Evolutionary conservation across 2,797 vertebrate genomes (phyloP), one percentile per base, ranked within the genome.

Genomic region (Phyllotis vaccarum): DNA sequence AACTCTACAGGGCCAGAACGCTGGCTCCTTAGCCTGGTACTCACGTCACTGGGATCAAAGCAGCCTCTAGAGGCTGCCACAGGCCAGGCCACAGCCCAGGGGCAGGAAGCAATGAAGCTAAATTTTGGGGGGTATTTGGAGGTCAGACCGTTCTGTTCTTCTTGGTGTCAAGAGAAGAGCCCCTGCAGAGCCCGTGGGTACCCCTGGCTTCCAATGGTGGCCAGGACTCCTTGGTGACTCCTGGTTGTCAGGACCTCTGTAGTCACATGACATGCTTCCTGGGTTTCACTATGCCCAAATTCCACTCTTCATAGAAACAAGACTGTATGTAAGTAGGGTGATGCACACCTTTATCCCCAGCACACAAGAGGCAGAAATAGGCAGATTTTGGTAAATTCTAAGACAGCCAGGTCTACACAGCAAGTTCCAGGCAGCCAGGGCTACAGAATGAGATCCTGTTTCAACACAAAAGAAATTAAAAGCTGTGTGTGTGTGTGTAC

Each of bases 51-150:
- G 56, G 54, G 7, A 76, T 82, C 31, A 79, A 24, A 66, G 94
- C 54, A 0, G 8, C 21, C 22, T 74, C 80, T n/a, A 0, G 34
- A n/a, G 86, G 40, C 54, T 11, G 64, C 37, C 1, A 0, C n/a
- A 40, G 34, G 43, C 5, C n/a, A 64, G 0, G 0, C 17, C 60
- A n/a, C 62, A 8, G 7, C 5, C 46, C 11, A n/a, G n/a, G 0
- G 3, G 17, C 85, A 72, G 17, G 0, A 40, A 46, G 31, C 37
- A 34, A 46, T 1, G 19, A 13, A 12, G 24, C n/a, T 0, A 11
- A 1, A 22, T 24, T 40, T n/a, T 86, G 56, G 27, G 21, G 0
- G 0, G 3, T 21, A 37, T 29, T n/a, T 2, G 40, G 56, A 86
- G 22, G 31, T n/a, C 13, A 62, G 8, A 22, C 5, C 10, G 4